These are phyloP conservation scores for Melitaea athalia DNA, from an alignment of 2,888 invertebrate species.

Conservation along the genomic window DNA sequence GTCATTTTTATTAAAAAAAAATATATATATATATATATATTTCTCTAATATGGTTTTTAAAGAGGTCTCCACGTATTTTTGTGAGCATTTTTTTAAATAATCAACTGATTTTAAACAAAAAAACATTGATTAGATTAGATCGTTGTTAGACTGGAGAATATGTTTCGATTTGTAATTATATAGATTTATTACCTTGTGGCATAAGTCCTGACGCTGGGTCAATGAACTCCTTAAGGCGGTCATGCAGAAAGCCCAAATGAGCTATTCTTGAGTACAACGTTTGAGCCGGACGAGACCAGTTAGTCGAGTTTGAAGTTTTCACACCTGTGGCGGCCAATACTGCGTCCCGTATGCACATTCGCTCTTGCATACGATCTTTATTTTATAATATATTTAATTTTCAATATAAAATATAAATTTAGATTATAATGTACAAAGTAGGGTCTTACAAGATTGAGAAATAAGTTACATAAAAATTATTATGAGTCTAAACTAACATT, in stretches of 20 bases:
- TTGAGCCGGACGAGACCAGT: constrained; percentile 75
- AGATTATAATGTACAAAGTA: not conserved
- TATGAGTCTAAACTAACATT: too few species aligned
- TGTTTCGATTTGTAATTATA: not conserved
- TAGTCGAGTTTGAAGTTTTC: constrained; percentile 85
- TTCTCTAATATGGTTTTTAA: too few species aligned
- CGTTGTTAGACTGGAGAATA: too few species aligned
- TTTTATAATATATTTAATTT: not conserved
- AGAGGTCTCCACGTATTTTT: too few species aligned
- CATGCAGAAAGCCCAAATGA: constrained; percentile 93
- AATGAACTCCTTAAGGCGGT: constrained; percentile 90
- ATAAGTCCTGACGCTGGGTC: constrained; percentile 86
- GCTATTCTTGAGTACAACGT: constrained; percentile 88
- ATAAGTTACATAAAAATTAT: too few species aligned
- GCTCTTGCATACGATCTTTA: constrained; percentile 54
- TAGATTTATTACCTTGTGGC: constrained; percentile 70
- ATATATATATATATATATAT: too few species aligned
- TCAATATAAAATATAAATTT: too few species aligned
- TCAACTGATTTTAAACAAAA: too few species aligned
- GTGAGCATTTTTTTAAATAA: too few species aligned
- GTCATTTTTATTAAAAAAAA: too few species aligned
- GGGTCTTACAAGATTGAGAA: too few species aligned
- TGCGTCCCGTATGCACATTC: constrained; percentile 86
- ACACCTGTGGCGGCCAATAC: constrained; percentile 95
- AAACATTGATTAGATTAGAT: not conserved